phyloP scores from a whole-genome alignment of 2,888 invertebrate species.

The Pogonocherus hispidulus region DNA sequence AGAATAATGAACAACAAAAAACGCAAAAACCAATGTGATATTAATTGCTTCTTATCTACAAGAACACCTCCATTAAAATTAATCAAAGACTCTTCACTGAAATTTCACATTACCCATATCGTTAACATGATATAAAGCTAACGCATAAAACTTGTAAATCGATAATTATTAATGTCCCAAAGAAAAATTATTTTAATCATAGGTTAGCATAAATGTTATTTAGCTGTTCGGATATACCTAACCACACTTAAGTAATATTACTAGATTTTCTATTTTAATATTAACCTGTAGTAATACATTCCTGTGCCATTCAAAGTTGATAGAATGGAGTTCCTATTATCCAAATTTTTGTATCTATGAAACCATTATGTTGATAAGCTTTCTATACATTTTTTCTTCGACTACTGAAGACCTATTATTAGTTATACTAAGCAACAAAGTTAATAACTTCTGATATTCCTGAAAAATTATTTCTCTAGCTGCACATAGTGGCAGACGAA shows the following conservation, averaged over 20 bases:
- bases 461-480: too few relatives aligned
- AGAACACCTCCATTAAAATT: constrained; percentile 1
- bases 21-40: constrained; percentile 7
- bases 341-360: too few relatives aligned
- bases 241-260: neutral
- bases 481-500: too few relatives aligned
- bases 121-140: neutral
- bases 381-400: too few relatives aligned
- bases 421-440: too few relatives aligned
- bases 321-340: neutral
- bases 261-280: neutral
- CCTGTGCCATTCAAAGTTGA: neutral
- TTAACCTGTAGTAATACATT: neutral
- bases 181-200: constrained; percentile 4
- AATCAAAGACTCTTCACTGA: neutral
- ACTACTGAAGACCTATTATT: too few relatives aligned
- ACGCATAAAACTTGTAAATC: constrained; percentile 3
- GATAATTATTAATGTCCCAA: neutral
- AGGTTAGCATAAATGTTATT: neutral
- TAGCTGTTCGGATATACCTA: neutral
- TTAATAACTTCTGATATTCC: too few relatives aligned
- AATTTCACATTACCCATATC: neutral
- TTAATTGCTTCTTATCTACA: constrained; percentile 10
- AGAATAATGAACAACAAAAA: neutral
- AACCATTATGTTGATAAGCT: too few relatives aligned